These are phyloP conservation scores for Uropsilus gracilis DNA, from an alignment of 2,113 vertebrate species.

Conservation along the genomic window DNA sequence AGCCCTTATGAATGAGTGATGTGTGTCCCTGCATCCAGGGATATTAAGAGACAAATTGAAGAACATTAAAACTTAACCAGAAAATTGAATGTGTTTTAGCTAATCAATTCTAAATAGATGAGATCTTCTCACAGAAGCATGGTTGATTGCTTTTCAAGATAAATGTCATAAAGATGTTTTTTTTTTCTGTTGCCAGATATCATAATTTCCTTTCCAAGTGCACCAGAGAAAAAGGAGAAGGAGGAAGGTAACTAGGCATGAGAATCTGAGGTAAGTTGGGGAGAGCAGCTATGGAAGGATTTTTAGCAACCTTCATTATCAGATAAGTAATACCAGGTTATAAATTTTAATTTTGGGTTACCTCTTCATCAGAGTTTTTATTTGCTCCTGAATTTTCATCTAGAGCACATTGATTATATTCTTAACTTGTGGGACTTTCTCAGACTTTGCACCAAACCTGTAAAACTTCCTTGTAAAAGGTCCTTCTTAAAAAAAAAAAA, in stretches of 20 bases:
- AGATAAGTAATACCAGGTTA: background rate
- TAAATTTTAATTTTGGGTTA: background rate
- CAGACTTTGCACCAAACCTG: background rate
- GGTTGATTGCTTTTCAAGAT: background rate
- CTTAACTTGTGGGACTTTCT: constrained; percentile 36
- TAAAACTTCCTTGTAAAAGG: background rate
- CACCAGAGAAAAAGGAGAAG: background rate
- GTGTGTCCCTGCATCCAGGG: background rate
- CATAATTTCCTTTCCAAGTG: background rate
- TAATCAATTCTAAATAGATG: background rate
- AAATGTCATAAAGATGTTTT: background rate
- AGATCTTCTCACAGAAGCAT: background rate
- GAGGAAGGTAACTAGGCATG: no score
- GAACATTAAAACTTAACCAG: background rate
- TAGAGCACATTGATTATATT: background rate
- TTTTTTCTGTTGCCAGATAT: background rate
- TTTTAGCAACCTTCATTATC: background rate
- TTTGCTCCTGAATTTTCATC: background rate
- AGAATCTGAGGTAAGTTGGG: background rate
- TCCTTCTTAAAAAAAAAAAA: background rate
- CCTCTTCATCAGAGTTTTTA: background rate
- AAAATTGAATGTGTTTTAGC: background rate
- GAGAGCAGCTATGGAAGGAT: background rate
- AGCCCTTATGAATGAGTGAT: background rate
- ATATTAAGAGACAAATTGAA: background rate